Percentiles rank a stretch among this genome's conserved stretches.
Evolutionary conservation across 2,888 invertebrate genomes (phyloP).

Genomic region (Luffia ferchaultella): DNA sequence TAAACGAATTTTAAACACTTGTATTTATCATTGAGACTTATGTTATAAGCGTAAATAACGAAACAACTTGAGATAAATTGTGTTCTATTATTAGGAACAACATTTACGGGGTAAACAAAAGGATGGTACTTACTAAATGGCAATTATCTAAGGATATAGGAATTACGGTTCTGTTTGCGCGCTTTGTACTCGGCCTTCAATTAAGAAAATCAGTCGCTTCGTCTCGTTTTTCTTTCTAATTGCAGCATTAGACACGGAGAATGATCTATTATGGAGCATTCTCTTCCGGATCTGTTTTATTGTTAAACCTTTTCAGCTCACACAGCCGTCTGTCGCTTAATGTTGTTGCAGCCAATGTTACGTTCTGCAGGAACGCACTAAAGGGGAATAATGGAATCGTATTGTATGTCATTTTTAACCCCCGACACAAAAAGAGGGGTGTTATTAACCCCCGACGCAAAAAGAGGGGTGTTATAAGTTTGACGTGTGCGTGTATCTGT

Average conservation of each 20-base stretch:
- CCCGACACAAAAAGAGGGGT: too few species aligned
- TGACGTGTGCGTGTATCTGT: too few species aligned
- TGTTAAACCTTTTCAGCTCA: slow-evolving; percentile 27
- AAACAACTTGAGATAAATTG: too few species aligned
- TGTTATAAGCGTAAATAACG: too few species aligned
- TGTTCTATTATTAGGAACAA: too few species aligned
- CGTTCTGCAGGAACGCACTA: background rate
- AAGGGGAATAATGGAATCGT: background rate
- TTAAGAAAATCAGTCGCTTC: slow-evolving; percentile 34
- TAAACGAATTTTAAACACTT: too few species aligned
- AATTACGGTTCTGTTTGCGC: background rate
- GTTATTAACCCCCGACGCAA: too few species aligned
- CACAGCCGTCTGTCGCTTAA: background rate
- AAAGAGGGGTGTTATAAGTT: too few species aligned
- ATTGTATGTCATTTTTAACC: too few species aligned
- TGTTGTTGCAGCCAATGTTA: background rate
- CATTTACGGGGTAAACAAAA: background rate
- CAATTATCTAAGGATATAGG: background rate
- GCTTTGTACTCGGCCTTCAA: background rate
- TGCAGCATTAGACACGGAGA: slow-evolving; percentile 45
- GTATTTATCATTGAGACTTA: too few species aligned
- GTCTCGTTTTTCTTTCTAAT: slow-evolving; percentile 44
- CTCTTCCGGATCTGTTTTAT: slow-evolving; percentile 38
- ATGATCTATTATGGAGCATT: slow-evolving; percentile 43
- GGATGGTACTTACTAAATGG: background rate